Evolutionary conservation across 2,113 vertebrate genomes (phyloP).

Genomic region (Pedionomus torquatus): DNA sequence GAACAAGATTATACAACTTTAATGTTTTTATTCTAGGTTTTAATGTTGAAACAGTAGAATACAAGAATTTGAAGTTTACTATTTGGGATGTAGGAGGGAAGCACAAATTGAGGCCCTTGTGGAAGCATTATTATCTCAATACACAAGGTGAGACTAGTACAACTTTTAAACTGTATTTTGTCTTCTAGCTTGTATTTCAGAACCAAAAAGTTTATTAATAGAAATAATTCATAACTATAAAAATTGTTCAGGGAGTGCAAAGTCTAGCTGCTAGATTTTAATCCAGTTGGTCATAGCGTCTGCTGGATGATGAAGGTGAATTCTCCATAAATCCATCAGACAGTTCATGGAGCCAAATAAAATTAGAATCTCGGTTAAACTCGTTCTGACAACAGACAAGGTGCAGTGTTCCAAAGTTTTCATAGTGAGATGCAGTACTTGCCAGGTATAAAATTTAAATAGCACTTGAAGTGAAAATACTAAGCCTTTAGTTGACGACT

Average conservation of each 20-base stretch:
- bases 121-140: slow-evolving; percentile 99
- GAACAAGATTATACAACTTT: slow-evolving; percentile 1
- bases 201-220: not conserved
- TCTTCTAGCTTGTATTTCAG: not conserved
- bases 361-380: slow-evolving; percentile 3
- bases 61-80: slow-evolving; percentile 98
- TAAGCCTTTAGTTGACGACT: not conserved
- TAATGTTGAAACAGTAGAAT: slow-evolving; percentile 98
- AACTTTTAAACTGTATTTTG: not conserved
- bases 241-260: not conserved
- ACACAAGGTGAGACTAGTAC: slow-evolving; percentile 87
- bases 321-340: slow-evolving; percentile 17
- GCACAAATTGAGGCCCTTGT: slow-evolving; percentile 94
- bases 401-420: not conserved
- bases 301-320: not conserved
- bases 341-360: not conserved
- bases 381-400: not conserved
- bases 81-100: slow-evolving; percentile 99
- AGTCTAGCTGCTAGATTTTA: slow-evolving; percentile 12
- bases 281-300: not conserved
- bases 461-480: not conserved
- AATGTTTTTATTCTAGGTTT: slow-evolving; percentile 80
- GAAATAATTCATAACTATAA: not conserved
- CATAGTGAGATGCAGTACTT: not conserved
- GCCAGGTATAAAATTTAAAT: slow-evolving; percentile 2